Base-by-base conservation (phyloP, 2,888 invertebrate species). In the Dasypolia templi region DNA sequence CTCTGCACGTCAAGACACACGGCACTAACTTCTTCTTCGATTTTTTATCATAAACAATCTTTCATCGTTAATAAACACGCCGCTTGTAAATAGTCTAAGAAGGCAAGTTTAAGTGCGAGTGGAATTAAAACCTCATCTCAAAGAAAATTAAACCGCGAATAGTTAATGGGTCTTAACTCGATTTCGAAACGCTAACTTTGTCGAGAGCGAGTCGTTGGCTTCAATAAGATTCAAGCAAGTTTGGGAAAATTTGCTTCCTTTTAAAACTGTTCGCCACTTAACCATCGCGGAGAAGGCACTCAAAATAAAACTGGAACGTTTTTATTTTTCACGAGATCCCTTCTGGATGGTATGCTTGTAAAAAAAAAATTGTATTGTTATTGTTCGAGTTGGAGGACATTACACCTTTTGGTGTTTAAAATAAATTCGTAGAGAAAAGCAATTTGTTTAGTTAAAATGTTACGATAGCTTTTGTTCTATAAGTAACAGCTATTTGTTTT, bases 131-230 rank as follows among this genome's bases (percentile, higher is more conserved):
- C 91, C 93, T 93, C 92, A 93, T 94, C 92, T 89, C 88, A 88
- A 89, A 91, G 92, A 93, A 93, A 94, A 93, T 94, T 94, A 92
- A 94, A 94, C 94, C 94, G 86, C 93, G 91, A 94, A 93, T 94
- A 94, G 94, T 94, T 94, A 95, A 95, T 94, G 93, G 93, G 89
- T 94, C 94, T 94, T 94, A 94, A 95, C 94, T 94, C 89, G 92
- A 95, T 94, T 95, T 91, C 88, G 89, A 93, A 94, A 93, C 92
- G 92, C 90, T 92, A 94, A 95, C 94, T 95, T 93, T 91, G 91
- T 91, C 88, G 89, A 93, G 91, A 93, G 90, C 89, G 91, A 91
- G 90, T 92, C 93, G 90, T 92, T 92, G 92, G 87, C 93, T 94
- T 93, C 93, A 94, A 93, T 93, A 92, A 93, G 93, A 94, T 93